Evolutionary conservation across 2,888 invertebrate species (phyloP), one percentile per base, ranked within the genome.

Genomic region (Ctenicera cuprea): DNA sequence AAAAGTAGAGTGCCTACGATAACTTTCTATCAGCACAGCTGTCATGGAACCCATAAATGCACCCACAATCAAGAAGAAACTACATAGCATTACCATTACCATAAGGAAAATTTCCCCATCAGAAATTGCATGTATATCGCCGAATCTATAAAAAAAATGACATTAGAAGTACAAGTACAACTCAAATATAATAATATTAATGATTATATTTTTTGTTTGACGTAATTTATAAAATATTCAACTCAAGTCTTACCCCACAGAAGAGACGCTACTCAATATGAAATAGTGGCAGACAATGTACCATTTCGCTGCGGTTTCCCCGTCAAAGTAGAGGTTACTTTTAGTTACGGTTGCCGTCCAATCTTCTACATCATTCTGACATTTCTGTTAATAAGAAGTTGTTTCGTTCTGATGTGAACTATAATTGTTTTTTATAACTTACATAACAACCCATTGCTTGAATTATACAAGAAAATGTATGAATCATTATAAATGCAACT

Each of bases 11-110:
- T 77, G 75, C 14, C 80, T 74, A 48, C 75, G 72, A 48, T 80
- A 77, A 11, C 38, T 66, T 57, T 80, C 79, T n/a, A 77, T 67
- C 67, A 78, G 78, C 0, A 80, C 76, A 1, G 80, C 74, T 0
- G 80, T 80, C 54, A 76, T 78, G 4, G 77, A 77, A 8, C 80
- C 80, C n/a, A 80, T 26, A 37, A 79, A 80, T 4, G 78, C 73
- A 33, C 79, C 80, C 18, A 73, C 75, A 8, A 77, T 74, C 8
- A 78, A 61, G 14, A 77, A 63, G 12, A 80, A 73, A 12, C 79
- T 74, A 14, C 71, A 45, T 3, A 78, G 57, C 78, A 80, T 77
- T 12, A 77, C 30, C 0, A 69, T 5, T 3, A 75, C 72, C 12
- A 72, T 71, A 12, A 78, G 5, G 0, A 67, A 7, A n/a, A 74